These are phyloP conservation scores for Pteruthius melanotis DNA, from an alignment of 2,113 vertebrate genomes.

Conservation along the genomic window DNA sequence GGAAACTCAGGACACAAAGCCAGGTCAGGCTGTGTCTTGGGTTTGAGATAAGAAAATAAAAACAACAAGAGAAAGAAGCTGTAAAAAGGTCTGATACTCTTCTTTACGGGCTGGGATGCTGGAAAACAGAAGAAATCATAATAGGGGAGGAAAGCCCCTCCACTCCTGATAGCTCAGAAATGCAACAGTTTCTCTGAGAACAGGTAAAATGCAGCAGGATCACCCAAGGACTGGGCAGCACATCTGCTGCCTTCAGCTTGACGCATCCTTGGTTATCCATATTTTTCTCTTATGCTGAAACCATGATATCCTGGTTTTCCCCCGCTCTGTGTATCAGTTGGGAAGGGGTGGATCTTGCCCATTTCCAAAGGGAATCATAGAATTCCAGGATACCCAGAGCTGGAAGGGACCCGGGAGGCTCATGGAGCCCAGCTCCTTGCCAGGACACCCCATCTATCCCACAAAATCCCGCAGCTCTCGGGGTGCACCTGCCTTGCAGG, in stretches of 20 bases:
- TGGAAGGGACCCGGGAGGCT: neutral
- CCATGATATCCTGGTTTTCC: neutral
- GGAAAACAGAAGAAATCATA: too few species aligned
- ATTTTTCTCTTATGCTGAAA: neutral
- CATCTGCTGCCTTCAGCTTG: neutral
- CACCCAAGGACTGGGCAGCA: neutral
- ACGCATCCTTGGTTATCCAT: neutral
- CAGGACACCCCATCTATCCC: neutral
- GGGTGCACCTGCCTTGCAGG: neutral
- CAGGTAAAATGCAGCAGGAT: neutral
- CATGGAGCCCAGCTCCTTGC: accelerated
- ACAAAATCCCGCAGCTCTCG: accelerated
- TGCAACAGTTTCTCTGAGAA: neutral
- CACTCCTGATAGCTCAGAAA: neutral
- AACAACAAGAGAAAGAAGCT: too few species aligned
- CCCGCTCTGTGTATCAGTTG: accelerated
- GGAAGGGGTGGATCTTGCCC: neutral
- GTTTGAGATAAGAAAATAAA: too few species aligned
- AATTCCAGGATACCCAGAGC: neutral
- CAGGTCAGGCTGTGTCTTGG: too few species aligned
- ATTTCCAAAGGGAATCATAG: neutral
- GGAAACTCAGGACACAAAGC: too few species aligned
- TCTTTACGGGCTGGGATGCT: too few species aligned
- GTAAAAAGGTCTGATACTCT: too few species aligned
- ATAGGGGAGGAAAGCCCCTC: too few species aligned